A percentile compares a stretch with the other conserved stretches of the same genome.
These are phyloP conservation scores for Simalia tracyae DNA, from an alignment of 2,797 vertebrate genomes.

Conservation along the genomic window DNA sequence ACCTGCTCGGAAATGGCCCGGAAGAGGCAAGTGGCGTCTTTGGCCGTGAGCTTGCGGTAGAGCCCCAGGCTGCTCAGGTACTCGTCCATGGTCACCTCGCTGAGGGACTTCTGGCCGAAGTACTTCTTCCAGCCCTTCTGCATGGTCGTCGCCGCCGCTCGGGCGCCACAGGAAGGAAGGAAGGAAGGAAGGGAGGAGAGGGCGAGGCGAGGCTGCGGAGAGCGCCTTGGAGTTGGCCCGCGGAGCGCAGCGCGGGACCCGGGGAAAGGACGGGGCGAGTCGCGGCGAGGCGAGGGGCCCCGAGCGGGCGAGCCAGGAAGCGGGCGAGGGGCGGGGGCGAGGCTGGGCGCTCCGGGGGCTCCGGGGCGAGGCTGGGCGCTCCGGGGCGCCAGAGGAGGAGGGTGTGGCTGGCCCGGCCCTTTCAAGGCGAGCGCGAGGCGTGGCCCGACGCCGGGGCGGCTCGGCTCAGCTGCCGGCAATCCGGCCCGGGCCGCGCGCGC, in stretches of 20 bases:
- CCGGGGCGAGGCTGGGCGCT: not conserved
- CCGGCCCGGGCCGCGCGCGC: not conserved
- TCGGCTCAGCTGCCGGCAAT: not conserved
- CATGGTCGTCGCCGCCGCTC: conserved; percentile 71
- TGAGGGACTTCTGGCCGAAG: conserved; percentile 78
- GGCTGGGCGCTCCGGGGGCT: not conserved
- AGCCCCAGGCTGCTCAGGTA: conserved; percentile 88
- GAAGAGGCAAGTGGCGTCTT: conserved; percentile 93
- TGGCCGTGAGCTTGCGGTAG: conserved; percentile 91
- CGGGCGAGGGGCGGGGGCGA: not conserved
- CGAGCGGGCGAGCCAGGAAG: not conserved
- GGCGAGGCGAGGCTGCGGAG: not conserved
- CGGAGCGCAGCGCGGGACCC: too few species aligned
- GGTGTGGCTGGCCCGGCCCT: not conserved
- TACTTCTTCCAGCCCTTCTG: conserved; percentile 91
- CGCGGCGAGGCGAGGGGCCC: too few species aligned
- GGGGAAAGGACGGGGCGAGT: too few species aligned
- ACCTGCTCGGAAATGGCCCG: conserved; percentile 94
- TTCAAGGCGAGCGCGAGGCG: not conserved
- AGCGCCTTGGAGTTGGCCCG: too few species aligned
- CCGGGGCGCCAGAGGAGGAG: not conserved
- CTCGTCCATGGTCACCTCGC: conserved; percentile 90
- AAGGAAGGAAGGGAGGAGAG: not conserved
- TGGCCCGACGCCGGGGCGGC: too few species aligned
- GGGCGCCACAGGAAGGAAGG: conserved; percentile 52